Base-by-base conservation (phyloP, 1,140 invertebrate genomes). In the Brachionus rubens region DNA sequence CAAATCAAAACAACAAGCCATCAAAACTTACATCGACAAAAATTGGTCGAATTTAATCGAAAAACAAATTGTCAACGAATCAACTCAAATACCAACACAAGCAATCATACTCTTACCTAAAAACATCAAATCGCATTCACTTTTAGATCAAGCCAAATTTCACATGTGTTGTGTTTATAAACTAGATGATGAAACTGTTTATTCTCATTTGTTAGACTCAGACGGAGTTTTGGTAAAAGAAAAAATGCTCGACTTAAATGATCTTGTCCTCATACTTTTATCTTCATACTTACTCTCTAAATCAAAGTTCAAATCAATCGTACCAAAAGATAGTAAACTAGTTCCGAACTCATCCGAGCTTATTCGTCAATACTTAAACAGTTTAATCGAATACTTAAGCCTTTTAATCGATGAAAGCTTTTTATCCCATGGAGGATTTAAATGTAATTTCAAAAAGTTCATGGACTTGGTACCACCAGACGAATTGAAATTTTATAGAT, bases 321-420 rank as follows among this genome's bases (percentile, higher is more conserved):
- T n/a, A n/a, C n/a, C n/a, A n/a, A n/a, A n/a, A n/a, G n/a, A n/a
- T n/a, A n/a, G n/a, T n/a, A n/a, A n/a, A n/a, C n/a, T n/a, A n/a
- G n/a, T n/a, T n/a, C n/a, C n/a, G n/a, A n/a, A n/a, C n/a, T 16
- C 36, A 36, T 36, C 54, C 19, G 16, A 59, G 12, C 54, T 33
- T 59, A 36, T 59, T 16, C 54, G 54, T 33, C n/a, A 59, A 12
- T 59, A 59, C 36, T 36, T 59, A 9, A 59, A 59, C 9, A 36
- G 36, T 33, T 59, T 59, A 16, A 19, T 59, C 14, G 30, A 33
- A 16, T n/a, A 59, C 3, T 6, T 59, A 30, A 59, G 54, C n/a
- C n/a, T n/a, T n/a, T n/a, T n/a, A n/a, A n/a, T n/a, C n/a, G n/a
- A n/a, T n/a, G n/a, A n/a, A n/a, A n/a, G n/a, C n/a, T n/a, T n/a